phyloP scores from a whole-genome alignment of 2,888 invertebrate genomes.

The Lucinisca nassula region DNA sequence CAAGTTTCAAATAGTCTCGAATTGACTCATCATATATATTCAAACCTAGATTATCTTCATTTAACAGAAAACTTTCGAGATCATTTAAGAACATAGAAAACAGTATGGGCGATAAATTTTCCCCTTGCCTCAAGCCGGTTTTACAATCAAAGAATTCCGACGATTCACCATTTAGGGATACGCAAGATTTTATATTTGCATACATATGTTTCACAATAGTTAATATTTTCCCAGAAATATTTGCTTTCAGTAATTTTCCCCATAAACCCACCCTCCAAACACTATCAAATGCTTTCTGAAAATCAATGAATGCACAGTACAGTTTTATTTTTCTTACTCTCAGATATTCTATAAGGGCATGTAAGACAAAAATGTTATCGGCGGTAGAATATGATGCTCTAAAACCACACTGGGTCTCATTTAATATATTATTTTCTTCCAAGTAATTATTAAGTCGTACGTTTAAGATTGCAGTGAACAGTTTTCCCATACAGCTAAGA shows the following conservation, averaged over 20 bases:
- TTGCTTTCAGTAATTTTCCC: background rate
- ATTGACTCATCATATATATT: too few relatives aligned
- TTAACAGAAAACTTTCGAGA: too few relatives aligned
- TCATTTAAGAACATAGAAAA: too few relatives aligned
- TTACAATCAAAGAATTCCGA: background rate
- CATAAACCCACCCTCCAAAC: background rate
- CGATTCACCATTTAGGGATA: background rate
- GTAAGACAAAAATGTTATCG: background rate
- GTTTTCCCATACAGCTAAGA: background rate
- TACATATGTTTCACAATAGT: background rate
- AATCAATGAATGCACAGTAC: background rate
- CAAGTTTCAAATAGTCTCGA: too few relatives aligned
- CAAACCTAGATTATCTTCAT: too few relatives aligned
- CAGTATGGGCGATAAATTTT: too few relatives aligned
- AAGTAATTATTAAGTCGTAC: background rate
- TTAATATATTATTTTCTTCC: background rate
- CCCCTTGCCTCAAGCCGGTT: too few relatives aligned
- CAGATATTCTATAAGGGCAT: background rate
- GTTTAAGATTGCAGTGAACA: background rate
- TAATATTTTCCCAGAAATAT: background rate
- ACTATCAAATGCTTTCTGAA: background rate
- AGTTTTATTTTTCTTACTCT: background rate
- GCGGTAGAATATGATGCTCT: background rate
- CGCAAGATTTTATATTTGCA: background rate
- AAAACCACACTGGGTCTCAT: background rate